Evolutionary conservation across 2,888 invertebrate species (phyloP).

Genomic region (Hoplodrina blanda): DNA sequence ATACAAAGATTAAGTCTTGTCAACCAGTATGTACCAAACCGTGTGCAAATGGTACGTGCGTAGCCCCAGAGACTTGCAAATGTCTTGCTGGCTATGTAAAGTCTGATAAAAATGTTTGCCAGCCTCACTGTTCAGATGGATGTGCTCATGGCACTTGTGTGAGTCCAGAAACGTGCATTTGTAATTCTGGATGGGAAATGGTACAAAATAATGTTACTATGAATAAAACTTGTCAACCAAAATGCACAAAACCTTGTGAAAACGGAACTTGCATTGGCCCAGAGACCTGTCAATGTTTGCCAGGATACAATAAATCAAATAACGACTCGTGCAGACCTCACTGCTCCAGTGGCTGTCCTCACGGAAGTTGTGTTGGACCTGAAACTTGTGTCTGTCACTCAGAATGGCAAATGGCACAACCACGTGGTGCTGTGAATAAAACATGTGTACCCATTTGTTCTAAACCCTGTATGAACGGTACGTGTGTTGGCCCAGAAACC

Average conservation of each 20-base stretch:
- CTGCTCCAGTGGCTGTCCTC: slow-evolving; percentile 55
- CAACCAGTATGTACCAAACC: slow-evolving; percentile 27
- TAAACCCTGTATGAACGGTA: slow-evolving; percentile 28
- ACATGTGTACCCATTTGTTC: slow-evolving; percentile 23
- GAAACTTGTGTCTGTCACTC: slow-evolving; percentile 31
- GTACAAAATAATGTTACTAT: neutral
- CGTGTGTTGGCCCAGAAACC: slow-evolving; percentile 37
- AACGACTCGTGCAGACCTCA: slow-evolving; percentile 44
- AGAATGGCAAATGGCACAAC: slow-evolving; percentile 11
- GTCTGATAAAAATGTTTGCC: slow-evolving; percentile 13
- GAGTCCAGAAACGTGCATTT: slow-evolving; percentile 5
- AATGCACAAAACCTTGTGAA: slow-evolving; percentile 21
- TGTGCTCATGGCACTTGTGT: slow-evolving; percentile 29
- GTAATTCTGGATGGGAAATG: slow-evolving; percentile 36
- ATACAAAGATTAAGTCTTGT: slow-evolving; percentile 12
- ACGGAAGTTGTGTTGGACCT: slow-evolving; percentile 50
- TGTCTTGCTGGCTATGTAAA: slow-evolving; percentile 35
- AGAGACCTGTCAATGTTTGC: slow-evolving; percentile 21
- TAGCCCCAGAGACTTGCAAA: slow-evolving; percentile 37
- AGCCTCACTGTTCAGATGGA: slow-evolving; percentile 25
- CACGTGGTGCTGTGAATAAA: neutral
- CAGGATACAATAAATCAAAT: slow-evolving; percentile 9
- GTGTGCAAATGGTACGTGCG: slow-evolving; percentile 36
- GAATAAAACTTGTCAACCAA: slow-evolving; percentile 22
- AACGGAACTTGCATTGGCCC: slow-evolving; percentile 32